A percentile compares a stretch with the other conserved stretches of the same genome.
phyloP scores from a whole-genome alignment of 2,113 vertebrate species.

The Callipepla squamata region DNA sequence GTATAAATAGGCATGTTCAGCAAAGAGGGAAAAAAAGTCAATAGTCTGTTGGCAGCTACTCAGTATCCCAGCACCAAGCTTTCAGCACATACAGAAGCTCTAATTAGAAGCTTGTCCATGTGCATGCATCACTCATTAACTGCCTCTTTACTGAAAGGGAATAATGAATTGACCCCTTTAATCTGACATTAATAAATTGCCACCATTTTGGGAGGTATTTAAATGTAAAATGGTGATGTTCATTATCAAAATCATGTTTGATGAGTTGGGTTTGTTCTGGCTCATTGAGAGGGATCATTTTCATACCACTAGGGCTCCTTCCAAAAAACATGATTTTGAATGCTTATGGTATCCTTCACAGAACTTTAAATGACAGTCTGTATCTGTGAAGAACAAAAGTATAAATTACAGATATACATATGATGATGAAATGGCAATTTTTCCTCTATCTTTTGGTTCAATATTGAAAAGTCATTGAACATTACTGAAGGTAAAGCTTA shows the following conservation, averaged over 20 bases:
- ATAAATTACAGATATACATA: neutral
- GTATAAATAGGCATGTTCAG: conserved; percentile 60
- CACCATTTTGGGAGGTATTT: conserved; percentile 78
- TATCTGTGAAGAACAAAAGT: neutral
- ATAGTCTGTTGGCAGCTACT: conserved; percentile 41
- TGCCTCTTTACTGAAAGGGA: conserved; percentile 73
- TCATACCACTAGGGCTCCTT: conserved; percentile 3
- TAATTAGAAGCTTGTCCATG: conserved; percentile 71
- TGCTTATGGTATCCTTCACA: neutral
- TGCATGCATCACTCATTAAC: conserved; percentile 69
- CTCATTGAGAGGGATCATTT: conserved; percentile 72
- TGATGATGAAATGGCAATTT: neutral
- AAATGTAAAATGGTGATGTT: conserved; percentile 76
- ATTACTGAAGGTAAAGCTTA: neutral
- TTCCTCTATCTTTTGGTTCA: neutral
- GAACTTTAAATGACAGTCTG: neutral
- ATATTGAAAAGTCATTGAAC: neutral
- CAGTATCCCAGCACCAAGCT: conserved; percentile 40
- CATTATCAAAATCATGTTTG: conserved; percentile 78
- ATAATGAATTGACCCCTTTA: conserved; percentile 75
- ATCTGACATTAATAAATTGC: conserved; percentile 81
- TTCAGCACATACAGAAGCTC: conserved; percentile 45
- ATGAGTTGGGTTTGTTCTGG: conserved; percentile 74
- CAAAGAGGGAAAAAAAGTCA: conserved; percentile 47
- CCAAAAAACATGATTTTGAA: neutral